Conservation (phyloP, 2,888 invertebrate species). For the Lydus trimaculatus region DNA sequence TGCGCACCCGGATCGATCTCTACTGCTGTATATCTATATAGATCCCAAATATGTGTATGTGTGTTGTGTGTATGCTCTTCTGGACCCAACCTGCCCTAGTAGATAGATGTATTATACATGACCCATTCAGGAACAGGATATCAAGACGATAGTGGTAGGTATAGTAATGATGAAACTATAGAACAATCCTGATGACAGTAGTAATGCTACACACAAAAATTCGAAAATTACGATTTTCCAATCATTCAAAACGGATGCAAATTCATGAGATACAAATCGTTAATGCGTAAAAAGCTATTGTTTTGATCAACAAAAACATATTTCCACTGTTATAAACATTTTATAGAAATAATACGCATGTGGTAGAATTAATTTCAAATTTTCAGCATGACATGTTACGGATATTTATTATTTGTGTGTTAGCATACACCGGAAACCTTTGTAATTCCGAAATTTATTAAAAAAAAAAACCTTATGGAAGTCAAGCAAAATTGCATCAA, state of each 20-base stretch:
- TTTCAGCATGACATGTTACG: background rate
- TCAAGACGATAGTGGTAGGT: background rate
- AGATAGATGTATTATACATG: constrained; percentile 1
- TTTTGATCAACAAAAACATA: background rate
- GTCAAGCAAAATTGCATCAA: background rate
- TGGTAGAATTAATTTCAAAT: background rate
- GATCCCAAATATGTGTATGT: background rate
- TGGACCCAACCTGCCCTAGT: background rate
- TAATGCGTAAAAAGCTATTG: background rate
- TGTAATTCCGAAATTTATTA: background rate
- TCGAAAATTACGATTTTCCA: background rate
- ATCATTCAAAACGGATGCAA: background rate
- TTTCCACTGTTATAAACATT: background rate
- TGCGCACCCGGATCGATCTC: constrained; percentile 35
- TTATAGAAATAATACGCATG: background rate
- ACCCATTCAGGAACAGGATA: constrained; percentile 2
- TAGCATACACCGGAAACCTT: background rate
- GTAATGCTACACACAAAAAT: too few relatives aligned
- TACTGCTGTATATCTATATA: background rate
- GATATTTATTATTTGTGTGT: too few relatives aligned
- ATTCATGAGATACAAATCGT: too few relatives aligned
- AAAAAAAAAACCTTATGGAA: background rate
- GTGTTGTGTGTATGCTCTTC: background rate
- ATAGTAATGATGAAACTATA: background rate
- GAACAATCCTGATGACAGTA: background rate